These are phyloP conservation scores for Craterocephalus amniculus DNA, from an alignment of 2,797 vertebrate genomes.

Conservation along the genomic window DNA sequence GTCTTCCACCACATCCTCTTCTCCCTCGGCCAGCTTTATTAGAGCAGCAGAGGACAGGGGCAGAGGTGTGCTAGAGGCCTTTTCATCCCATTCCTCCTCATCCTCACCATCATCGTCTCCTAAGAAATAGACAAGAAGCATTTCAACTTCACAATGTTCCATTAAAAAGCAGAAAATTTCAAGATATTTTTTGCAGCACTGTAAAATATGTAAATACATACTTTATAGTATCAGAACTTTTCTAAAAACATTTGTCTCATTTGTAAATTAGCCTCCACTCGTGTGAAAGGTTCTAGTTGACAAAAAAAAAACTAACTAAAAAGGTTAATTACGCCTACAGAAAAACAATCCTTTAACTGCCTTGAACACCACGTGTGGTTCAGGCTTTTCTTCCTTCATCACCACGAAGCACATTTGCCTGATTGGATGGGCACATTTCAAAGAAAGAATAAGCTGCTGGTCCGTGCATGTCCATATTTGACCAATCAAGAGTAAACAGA, in stretches of 20 bases:
- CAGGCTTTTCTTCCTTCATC: background rate
- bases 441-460: background rate
- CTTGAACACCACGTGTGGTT: background rate
- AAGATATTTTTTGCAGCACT: background rate
- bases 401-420: background rate
- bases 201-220: background rate
- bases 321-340: background rate
- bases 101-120: conserved; percentile 55
- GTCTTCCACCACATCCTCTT: conserved; percentile 91
- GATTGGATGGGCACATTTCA: background rate
- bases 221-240: background rate
- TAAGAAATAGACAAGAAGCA: conserved; percentile 47
- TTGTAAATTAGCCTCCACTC: background rate
- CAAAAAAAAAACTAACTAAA: background rate
- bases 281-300: background rate
- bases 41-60: conserved; percentile 83
- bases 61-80: conserved; percentile 64
- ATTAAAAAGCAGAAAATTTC: background rate
- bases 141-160: conserved; percentile 1
- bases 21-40: conserved; percentile 87
- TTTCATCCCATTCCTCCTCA: conserved; percentile 46
- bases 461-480: background rate
- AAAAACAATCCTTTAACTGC: background rate
- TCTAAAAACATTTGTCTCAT: background rate
- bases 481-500: background rate